Conservation (phyloP, 2,797 vertebrate genomes). For the Peromyscus attwateri region DNA sequence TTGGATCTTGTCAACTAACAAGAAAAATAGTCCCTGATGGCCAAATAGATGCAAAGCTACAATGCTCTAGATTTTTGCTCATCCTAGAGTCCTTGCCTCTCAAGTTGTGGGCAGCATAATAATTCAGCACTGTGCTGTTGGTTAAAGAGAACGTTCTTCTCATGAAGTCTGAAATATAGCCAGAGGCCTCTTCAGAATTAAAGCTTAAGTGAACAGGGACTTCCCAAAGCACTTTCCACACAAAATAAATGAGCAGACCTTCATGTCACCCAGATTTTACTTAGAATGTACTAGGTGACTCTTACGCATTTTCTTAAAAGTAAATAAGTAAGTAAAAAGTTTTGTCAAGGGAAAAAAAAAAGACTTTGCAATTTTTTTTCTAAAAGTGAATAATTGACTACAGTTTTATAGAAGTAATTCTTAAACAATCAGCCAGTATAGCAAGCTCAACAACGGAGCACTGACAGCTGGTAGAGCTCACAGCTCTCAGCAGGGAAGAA, state of each 20-base stretch:
- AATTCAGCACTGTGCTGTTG: neutral
- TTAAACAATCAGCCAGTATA: neutral
- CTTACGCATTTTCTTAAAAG: neutral
- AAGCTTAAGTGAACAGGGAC: neutral
- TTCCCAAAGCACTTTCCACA: conserved; percentile 35
- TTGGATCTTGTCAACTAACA: neutral
- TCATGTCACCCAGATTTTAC: neutral
- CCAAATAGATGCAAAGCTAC: neutral
- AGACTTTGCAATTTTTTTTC: neutral
- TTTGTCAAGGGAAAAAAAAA: neutral
- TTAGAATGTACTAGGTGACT: neutral
- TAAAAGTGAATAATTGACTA: neutral
- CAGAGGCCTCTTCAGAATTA: conserved; percentile 23
- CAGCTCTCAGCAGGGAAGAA: neutral
- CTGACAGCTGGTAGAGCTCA: neutral
- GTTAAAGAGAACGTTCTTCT: neutral
- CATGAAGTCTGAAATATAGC: neutral
- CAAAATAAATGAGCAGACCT: conserved; percentile 20
- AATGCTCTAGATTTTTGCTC: neutral
- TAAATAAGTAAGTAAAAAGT: neutral
- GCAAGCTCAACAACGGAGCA: neutral
- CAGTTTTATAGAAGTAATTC: neutral
- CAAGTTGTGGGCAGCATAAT: too few species aligned
- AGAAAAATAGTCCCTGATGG: neutral
- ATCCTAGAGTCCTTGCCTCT: neutral